phyloP scores from a whole-genome alignment of 2,888 invertebrate species.

The Thera britannica region DNA sequence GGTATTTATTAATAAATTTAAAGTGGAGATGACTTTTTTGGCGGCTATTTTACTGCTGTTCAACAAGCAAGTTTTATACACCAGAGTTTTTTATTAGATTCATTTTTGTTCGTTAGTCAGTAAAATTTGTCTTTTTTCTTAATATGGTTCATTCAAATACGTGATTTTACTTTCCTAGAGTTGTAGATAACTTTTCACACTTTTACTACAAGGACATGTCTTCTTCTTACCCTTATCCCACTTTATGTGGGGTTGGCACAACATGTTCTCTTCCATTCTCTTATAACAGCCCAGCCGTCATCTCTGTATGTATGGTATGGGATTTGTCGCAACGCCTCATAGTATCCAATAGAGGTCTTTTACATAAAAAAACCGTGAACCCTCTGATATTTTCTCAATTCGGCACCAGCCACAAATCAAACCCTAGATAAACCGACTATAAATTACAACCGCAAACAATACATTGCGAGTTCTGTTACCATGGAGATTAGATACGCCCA shows the following conservation, averaged over 20 bases:
- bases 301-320: too few relatives aligned
- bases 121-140: too few relatives aligned
- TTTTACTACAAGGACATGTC: too few relatives aligned
- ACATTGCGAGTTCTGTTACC: slow-evolving; percentile 54
- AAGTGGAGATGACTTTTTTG: slow-evolving; percentile 5
- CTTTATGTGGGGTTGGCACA: too few relatives aligned
- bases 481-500: slow-evolving; percentile 69
- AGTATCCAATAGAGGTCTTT: too few relatives aligned
- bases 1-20: slow-evolving; percentile 33
- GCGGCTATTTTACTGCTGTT: neutral
- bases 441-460: slow-evolving; percentile 35
- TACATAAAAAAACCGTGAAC: neutral
- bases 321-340: too few relatives aligned
- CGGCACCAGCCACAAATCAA: slow-evolving; percentile 32
- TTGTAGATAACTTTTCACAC: too few relatives aligned
- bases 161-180: too few relatives aligned
- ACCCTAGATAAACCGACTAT: slow-evolving; percentile 28
- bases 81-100: neutral
- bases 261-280: too few relatives aligned
- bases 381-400: slow-evolving; percentile 7
- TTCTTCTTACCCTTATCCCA: too few relatives aligned
- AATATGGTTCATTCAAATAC: too few relatives aligned
- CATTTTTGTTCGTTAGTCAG: neutral
- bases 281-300: too few relatives aligned
- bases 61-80: neutral